Percentiles rank a stretch among this genome's conserved stretches.
Conservation (phyloP, 2,797 vertebrate species). For the Alfaro cultratus region DNA sequence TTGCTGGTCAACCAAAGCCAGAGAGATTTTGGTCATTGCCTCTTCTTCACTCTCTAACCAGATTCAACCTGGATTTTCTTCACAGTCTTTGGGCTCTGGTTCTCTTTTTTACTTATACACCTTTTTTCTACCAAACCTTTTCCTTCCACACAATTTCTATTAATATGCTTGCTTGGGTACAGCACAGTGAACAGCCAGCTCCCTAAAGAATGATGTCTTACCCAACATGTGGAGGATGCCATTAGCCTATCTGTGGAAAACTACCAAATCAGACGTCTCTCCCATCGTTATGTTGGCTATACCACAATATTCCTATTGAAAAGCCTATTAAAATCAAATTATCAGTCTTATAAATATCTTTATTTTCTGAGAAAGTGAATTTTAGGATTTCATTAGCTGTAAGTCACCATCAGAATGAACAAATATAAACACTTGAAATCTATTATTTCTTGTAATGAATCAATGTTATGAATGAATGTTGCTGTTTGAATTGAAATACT, state of each 20-base stretch:
- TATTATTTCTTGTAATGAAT: background rate
- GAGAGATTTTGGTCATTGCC: background rate
- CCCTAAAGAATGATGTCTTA: background rate
- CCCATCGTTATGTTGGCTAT: background rate
- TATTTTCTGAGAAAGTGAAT: background rate
- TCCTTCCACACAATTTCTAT: background rate
- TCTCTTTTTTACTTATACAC: background rate
- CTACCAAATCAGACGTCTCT: background rate
- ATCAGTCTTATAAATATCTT: background rate
- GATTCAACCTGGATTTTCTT: background rate
- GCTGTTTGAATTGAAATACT: background rate
- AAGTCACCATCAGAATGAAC: background rate
- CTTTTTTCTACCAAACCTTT: background rate
- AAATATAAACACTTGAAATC: background rate
- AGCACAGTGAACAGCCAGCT: background rate
- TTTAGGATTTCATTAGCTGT: background rate
- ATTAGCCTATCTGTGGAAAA: background rate
- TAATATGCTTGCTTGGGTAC: background rate
- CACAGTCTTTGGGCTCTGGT: background rate
- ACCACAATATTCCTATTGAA: background rate
- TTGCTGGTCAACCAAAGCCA: background rate
- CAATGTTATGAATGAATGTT: background rate
- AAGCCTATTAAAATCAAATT: background rate
- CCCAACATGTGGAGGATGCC: background rate
- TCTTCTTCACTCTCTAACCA: background rate